Conservation (phyloP, 2,797 vertebrate genomes). For the Dallia pectoralis region DNA sequence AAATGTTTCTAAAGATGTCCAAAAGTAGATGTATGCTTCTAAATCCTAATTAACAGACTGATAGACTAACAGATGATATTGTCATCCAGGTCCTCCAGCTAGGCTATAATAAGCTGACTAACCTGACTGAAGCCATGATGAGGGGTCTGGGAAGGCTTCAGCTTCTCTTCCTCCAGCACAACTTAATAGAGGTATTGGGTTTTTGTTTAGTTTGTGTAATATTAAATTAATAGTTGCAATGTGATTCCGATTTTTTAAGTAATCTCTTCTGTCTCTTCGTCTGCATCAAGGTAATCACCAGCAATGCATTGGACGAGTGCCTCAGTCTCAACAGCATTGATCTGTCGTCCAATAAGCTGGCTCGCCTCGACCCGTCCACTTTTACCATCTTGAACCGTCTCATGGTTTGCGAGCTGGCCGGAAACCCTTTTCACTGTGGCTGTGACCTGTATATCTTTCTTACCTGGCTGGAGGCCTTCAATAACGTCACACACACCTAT, state of each 20-base stretch:
- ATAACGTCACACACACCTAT: constrained; percentile 97
- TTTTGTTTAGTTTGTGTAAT: background rate
- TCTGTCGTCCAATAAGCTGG: constrained; percentile 94
- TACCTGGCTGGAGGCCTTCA: constrained; percentile 92
- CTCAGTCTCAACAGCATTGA: constrained; percentile 96
- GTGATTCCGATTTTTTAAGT: background rate
- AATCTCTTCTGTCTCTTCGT: background rate
- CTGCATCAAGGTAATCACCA: constrained; percentile 85
- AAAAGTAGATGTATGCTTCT: background rate
- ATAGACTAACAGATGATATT: too few relatives aligned
- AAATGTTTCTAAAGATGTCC: too few relatives aligned
- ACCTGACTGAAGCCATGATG: constrained; percentile 96
- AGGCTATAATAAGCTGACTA: constrained; percentile 96
- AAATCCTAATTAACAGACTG: too few relatives aligned
- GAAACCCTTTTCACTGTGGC: constrained; percentile 96
- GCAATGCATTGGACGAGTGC: constrained; percentile 93
- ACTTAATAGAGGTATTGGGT: constrained; percentile 69
- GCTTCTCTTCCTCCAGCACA: constrained; percentile 97
- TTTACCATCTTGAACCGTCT: constrained; percentile 87
- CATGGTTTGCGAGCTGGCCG: constrained; percentile 95
- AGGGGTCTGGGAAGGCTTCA: constrained; percentile 92
- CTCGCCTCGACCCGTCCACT: constrained; percentile 88
- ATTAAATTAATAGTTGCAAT: background rate
- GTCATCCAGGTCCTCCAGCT: constrained; percentile 84
- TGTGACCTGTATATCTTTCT: constrained; percentile 94